Percentiles rank a stretch among this genome's conserved stretches.
Conservation (phyloP, 2,113 vertebrate genomes). For the Pomatorhinus ruficollis region DNA sequence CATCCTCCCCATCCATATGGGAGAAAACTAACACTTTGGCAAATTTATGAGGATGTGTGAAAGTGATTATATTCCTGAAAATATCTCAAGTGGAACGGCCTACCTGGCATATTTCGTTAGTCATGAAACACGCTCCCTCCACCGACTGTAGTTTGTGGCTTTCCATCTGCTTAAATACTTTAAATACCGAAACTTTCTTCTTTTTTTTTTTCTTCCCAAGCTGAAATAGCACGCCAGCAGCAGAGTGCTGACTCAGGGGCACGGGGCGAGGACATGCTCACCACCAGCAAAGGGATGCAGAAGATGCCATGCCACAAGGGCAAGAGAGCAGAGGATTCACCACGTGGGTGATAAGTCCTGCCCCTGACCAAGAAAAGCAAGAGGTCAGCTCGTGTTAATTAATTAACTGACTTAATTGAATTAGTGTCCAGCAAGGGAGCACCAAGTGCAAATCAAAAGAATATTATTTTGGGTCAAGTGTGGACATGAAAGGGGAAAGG, state of each 20-base stretch:
- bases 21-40: constrained; percentile 57
- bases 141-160: constrained; percentile 53
- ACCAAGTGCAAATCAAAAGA: background rate
- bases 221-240: background rate
- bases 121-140: constrained; percentile 64
- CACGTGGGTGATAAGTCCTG: accelerated
- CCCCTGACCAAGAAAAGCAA: background rate
- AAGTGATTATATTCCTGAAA: constrained; percentile 69
- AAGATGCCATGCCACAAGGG: background rate
- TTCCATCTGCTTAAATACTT: constrained; percentile 65
- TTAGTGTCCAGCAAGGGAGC: background rate
- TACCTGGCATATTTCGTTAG: constrained; percentile 68
- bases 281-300: background rate
- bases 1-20: constrained; percentile 48
- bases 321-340: background rate
- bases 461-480: background rate
- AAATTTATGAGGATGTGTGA: constrained; percentile 61
- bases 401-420: background rate
- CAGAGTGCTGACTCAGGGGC: constrained; percentile 61
- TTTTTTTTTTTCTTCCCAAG: background rate
- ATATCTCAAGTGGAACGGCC: constrained; percentile 60
- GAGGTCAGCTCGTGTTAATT: background rate
- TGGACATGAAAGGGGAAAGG: background rate
- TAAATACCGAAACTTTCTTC: constrained; percentile 39
- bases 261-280: accelerated